Evolutionary conservation across 2,113 vertebrate species (phyloP).

Genomic region (Syrrhaptes paradoxus): DNA sequence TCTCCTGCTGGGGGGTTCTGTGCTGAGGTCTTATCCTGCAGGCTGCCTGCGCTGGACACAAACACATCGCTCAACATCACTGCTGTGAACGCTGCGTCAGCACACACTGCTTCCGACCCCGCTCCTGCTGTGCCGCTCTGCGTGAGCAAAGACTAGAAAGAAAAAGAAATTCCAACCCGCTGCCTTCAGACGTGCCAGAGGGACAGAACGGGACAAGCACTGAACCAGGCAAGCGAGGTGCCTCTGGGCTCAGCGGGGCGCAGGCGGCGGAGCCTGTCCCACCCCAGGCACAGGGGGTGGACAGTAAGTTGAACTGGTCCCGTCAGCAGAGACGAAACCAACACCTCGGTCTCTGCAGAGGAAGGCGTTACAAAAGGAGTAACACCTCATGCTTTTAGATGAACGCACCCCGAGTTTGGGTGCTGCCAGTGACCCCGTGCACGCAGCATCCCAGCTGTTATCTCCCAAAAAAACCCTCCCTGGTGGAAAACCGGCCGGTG

Average conservation of each 20-base stretch:
- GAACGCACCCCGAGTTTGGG: accelerated
- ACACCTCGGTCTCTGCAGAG: not conserved
- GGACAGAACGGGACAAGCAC: accelerated
- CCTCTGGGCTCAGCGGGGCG: not conserved
- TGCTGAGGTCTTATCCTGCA: not conserved
- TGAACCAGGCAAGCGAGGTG: too few relatives aligned
- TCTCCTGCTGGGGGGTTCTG: accelerated
- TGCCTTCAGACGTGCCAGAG: not conserved
- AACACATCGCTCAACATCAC: not conserved
- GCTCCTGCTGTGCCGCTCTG: not conserved
- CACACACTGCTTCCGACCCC: not conserved
- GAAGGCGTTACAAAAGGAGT: accelerated
- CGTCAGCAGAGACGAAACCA: accelerated
- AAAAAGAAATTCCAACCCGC: not conserved
- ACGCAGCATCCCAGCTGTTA: not conserved
- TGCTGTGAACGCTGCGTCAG: not conserved
- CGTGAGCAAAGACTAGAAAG: not conserved
- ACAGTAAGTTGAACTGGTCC: too few relatives aligned
- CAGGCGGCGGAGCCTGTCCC: accelerated
- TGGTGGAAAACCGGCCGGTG: accelerated
- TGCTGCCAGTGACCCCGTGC: accelerated
- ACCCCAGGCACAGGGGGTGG: not conserved
- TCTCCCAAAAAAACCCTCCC: not conserved
- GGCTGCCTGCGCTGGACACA: not conserved
- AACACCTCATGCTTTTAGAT: not conserved